Evolutionary conservation across 2,888 invertebrate genomes (phyloP), one percentile per base, ranked within the genome.

Genomic region (Volucella bombylans): DNA sequence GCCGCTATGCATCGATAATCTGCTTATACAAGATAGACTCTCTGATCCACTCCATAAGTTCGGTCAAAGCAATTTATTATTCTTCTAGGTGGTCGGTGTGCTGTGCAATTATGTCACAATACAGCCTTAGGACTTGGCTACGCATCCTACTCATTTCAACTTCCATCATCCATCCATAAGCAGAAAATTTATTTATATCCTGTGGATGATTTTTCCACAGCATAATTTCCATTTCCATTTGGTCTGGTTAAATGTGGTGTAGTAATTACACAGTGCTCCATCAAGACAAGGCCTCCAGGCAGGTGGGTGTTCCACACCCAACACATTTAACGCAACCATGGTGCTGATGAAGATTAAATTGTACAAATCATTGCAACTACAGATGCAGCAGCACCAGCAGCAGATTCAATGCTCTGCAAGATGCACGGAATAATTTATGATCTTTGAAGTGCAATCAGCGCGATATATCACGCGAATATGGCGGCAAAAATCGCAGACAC

Each of bases 271-370:
- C 9, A 11, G 4, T 54, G 38, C 18, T 49, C 23, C 39, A 9
- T 6, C 59, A 38, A 55, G 55, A 38, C 38, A 55, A 38, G 61
- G 61, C 39, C 69, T 69, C 41, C 41, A 43, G 71, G 43, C 64
- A 71, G 71, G 62, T 18, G n/a, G 77, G 61, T 62, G 72, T 72
- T 49, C 12, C 47, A 15, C 62, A 49, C 3, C 62, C 64, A 57
- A 71, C 62, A 64, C 78, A 47, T 68, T 68, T 61, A 57, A 43
- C 71, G 38, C 57, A 50, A 38, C 47, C 39, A 18, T 31, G 39
- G 12, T 41, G 49, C 43, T 73, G 52, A 62, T 54, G 61, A 55
- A 41, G 78, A 62, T 77, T 68, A 69, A 77, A 69, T 55, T 41
- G 50, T 41, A 47, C 54, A 31, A 57, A 73, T 73, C 65, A 14